These are phyloP conservation scores for Syngnathus floridae DNA, from an alignment of 2,113 vertebrate genomes.

Conservation along the genomic window DNA sequence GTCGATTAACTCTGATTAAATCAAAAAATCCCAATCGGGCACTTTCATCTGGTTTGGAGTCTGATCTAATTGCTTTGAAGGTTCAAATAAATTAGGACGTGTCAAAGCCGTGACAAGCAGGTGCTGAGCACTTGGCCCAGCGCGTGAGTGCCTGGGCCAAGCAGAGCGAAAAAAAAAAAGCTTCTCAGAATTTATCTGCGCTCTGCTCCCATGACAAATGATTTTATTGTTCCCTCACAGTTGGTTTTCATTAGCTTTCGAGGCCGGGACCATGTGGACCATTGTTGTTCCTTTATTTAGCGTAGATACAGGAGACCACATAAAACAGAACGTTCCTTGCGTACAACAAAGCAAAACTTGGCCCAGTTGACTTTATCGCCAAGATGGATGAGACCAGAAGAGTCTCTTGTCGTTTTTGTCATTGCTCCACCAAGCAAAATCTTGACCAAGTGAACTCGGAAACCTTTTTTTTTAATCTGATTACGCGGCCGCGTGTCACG, in stretches of 20 bases:
- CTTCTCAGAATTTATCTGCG: conserved; percentile 72
- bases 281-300: conserved; percentile 47
- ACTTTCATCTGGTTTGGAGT: conserved; percentile 33
- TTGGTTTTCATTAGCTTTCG: conserved; percentile 71
- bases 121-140: conserved; percentile 63
- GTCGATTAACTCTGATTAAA: conserved; percentile 34
- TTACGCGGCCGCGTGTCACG: conserved; percentile 30
- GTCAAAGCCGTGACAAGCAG: conserved; percentile 55
- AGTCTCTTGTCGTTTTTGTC: conserved; percentile 7
- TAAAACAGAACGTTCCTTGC: conserved; percentile 39
- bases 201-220: conserved; percentile 71
- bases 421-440: conserved; percentile 24
- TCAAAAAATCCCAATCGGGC: conserved; percentile 45
- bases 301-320: conserved; percentile 35
- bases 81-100: conserved; percentile 51
- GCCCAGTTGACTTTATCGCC: conserved; percentile 25
- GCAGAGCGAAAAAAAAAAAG: conserved; percentile 58
- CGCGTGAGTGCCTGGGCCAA: conserved; percentile 49
- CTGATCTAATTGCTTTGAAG: conserved; percentile 53
- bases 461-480: background rate
- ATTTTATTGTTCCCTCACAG: conserved; percentile 73
- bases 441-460: conserved; percentile 6
- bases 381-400: conserved; percentile 14
- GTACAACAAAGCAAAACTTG: conserved; percentile 21
- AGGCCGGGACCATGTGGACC: conserved; percentile 48